Base-by-base conservation (phyloP, 2,888 invertebrate species). In the Julus scanicus region DNA sequence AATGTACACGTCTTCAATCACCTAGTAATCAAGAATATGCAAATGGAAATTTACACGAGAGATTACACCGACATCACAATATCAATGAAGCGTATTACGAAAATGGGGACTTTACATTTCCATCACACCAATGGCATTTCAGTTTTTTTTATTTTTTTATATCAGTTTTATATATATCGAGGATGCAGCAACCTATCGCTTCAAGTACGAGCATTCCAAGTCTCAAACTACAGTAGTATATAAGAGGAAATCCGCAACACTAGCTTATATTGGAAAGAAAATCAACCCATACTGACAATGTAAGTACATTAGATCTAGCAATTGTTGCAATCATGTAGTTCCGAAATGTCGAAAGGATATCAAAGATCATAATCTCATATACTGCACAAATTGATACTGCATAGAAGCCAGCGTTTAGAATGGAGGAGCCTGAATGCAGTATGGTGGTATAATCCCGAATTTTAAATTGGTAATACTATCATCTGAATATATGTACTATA, bases 1-100 rank as follows among this genome's bases (percentile, higher is more conserved):
- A 80, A 80, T 80, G 80, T 80, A 80, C 80, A 80, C 80, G 80
- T 80, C 80, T 80, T 80, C 80, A 80, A 80, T 80, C 80, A 80
- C 80, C 80, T 80, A 80, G 80, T 80, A 80, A 80, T 80, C 80
- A 80, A 80, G 80, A 80, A 80, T 80, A 80, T 80, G 80, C 80
- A 80, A 80, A 80, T 80, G 37, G 80, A 80, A 80, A 80, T 80
- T 80, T 80, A 80, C 80, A 80, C 80, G 80, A 80, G 80, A 80
- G 80, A 80, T 80, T 80, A 80, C 80, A 80, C 80, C 80, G 80
- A 80, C 80, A 80, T 80, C 80, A 80, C 80, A 80, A 80, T 80
- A 80, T 80, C 80, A 80, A 80, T 80, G 80, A 80, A 80, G 80
- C 80, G 80, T 80, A 80, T 80, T 80, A 80, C 80, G 80, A 80